These are phyloP conservation scores for Diadumene lineata DNA, from an alignment of 92 coral and sea anemone genomes.

Conservation along the genomic window DNA sequence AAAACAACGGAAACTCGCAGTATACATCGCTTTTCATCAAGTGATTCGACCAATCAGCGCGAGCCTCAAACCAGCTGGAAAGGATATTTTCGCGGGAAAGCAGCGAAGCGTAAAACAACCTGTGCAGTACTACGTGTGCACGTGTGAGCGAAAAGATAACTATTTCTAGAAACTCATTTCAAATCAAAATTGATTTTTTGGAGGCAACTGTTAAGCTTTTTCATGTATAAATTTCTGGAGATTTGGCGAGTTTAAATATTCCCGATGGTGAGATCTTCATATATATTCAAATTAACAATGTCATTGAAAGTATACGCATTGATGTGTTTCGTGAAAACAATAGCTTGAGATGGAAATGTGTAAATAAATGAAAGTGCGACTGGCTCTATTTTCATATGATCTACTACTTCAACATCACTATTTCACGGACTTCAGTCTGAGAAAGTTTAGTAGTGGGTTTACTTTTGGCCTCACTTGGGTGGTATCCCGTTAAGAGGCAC, in stretches of 20 bases:
- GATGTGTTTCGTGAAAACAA: conserved; percentile 8
- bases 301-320: conserved; percentile 15
- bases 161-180: background rate
- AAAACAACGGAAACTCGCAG: conserved; percentile 38
- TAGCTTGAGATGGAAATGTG: conserved; percentile 5
- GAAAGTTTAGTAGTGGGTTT: no score
- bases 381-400: background rate
- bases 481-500: background rate
- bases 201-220: background rate
- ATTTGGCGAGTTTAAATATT: no score
- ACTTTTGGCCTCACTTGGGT: no score
- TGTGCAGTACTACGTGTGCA: conserved; percentile 30
- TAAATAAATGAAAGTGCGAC: conserved; percentile 3
- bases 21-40: conserved; percentile 35
- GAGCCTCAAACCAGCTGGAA: conserved; percentile 59
- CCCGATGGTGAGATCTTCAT: background rate
- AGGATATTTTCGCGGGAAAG: conserved; percentile 88
- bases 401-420: background rate
- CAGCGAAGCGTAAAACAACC: conserved; percentile 61
- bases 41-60: conserved; percentile 60
- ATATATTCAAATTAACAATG: background rate
- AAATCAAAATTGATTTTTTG: background rate
- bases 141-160: conserved; percentile 10
- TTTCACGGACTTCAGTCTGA: no score
- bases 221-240: no score